Evolutionary conservation across 1,140 invertebrate species (phyloP).

Genomic region (Drosophila melanica): DNA sequence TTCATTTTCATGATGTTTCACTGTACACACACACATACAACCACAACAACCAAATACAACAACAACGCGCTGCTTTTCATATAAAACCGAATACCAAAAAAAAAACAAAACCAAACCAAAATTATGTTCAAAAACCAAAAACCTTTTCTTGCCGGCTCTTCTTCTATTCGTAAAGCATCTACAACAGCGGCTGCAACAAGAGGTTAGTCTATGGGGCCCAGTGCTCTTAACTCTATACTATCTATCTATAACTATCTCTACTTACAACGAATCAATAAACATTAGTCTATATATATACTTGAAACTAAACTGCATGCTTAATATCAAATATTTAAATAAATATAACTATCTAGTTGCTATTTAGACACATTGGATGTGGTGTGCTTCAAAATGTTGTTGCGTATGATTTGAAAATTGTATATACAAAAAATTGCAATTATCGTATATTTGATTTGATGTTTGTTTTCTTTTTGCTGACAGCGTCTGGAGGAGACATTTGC

Average conservation of each 20-base stretch:
- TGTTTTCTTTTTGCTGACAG: constrained; percentile 83
- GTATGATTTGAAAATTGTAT: constrained; percentile 10
- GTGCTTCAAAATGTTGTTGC: constrained; percentile 16
- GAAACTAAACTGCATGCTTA: constrained; percentile 24
- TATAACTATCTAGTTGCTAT: constrained; percentile 21
- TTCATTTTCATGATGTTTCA: constrained; percentile 59
- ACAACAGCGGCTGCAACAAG: constrained; percentile 78
- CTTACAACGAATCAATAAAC: background rate
- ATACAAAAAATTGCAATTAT: background rate
- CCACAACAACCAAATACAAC: constrained; percentile 36
- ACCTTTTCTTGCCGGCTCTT: constrained; percentile 79
- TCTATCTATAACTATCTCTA: constrained; percentile 17
- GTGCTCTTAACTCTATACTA: constrained; percentile 38
- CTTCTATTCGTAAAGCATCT: constrained; percentile 78
- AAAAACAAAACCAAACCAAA: constrained; percentile 36
- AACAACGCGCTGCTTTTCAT: constrained; percentile 58
- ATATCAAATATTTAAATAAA: constrained; percentile 15
- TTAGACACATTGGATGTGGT: constrained; percentile 36
- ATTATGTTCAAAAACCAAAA: constrained; percentile 62
- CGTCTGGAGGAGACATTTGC: constrained; percentile 94
- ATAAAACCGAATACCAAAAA: constrained; percentile 25
- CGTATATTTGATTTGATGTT: constrained; percentile 1
- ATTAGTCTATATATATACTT: background rate
- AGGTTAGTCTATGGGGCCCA: constrained; percentile 69
- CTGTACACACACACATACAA: constrained; percentile 57